phyloP scores from a whole-genome alignment of 2,888 invertebrate genomes.

The Furcula furcula region DNA sequence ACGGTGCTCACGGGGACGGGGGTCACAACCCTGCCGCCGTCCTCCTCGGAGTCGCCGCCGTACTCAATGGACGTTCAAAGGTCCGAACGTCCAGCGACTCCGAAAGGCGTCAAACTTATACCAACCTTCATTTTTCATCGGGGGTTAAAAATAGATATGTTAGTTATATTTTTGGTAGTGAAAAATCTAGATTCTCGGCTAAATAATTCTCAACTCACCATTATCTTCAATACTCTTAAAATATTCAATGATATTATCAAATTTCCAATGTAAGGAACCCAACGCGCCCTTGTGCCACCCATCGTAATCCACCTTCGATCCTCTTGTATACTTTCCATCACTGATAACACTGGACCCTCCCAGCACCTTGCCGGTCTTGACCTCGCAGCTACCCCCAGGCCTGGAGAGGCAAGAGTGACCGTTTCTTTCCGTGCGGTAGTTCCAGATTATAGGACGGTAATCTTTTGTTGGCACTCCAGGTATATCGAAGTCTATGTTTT shows the following conservation, averaged over 20 bases:
- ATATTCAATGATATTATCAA: constrained; percentile 62
- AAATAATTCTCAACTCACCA: constrained; percentile 41
- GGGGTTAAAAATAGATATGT: too few species aligned
- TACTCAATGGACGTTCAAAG: too few species aligned
- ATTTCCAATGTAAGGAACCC: constrained; percentile 71
- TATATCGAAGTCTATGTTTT: constrained; percentile 72
- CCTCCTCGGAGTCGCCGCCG: too few species aligned
- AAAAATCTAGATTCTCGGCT: too few species aligned
- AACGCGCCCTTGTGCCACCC: constrained; percentile 62
- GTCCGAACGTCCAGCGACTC: too few species aligned
- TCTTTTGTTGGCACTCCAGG: constrained; percentile 67
- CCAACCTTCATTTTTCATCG: too few species aligned
- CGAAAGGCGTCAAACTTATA: too few species aligned
- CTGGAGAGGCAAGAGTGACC: constrained; percentile 69
- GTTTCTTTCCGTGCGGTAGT: constrained; percentile 68
- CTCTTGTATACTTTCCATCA: constrained; percentile 75
- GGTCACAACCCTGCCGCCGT: too few species aligned
- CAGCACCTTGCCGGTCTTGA: constrained; percentile 68
- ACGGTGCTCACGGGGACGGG: too few species aligned
- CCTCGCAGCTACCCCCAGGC: constrained; percentile 69
- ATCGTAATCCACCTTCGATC: constrained; percentile 68
- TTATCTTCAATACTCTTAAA: constrained; percentile 74
- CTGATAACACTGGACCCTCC: constrained; percentile 73
- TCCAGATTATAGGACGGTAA: constrained; percentile 69
- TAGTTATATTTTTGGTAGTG: too few species aligned